These are phyloP conservation scores for Aspidiotus rigidus DNA, from an alignment of 2,888 invertebrate species.

Conservation along the genomic window DNA sequence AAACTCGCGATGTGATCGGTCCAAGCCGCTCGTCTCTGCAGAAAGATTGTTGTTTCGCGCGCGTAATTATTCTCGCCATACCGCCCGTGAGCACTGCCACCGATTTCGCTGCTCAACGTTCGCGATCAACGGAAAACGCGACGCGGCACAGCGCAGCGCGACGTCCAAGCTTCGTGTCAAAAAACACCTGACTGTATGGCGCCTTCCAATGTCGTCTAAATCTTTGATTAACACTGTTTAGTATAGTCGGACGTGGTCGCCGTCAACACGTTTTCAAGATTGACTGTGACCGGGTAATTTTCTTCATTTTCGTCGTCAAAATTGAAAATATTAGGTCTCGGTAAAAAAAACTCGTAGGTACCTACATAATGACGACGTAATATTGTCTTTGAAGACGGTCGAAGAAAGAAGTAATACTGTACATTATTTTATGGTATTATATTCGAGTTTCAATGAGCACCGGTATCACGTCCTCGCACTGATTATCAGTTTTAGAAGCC, in stretches of 20 bases:
- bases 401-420: neutral
- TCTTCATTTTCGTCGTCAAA: neutral
- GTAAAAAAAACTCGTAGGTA: too few relatives aligned
- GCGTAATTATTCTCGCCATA: too few relatives aligned
- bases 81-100: too few relatives aligned
- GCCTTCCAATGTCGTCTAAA: neutral
- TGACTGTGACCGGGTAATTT: neutral
- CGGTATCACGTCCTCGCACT: conserved; percentile 24
- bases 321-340: neutral
- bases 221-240: neutral
- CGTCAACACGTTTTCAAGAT: neutral
- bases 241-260: neutral
- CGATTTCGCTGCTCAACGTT: too few relatives aligned
- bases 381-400: neutral
- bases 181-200: neutral
- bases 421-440: neutral
- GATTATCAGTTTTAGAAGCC: conserved; percentile 32
- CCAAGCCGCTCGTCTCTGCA: too few relatives aligned
- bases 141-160: neutral
- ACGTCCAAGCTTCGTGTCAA: neutral
- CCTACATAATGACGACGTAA: neutral
- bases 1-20: too few relatives aligned
- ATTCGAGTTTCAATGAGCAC: conserved; percentile 1
- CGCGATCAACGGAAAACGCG: too few relatives aligned
- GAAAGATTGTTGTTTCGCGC: too few relatives aligned